Conservation (phyloP, 2,797 vertebrate species). For the Oophaga sylvatica region DNA sequence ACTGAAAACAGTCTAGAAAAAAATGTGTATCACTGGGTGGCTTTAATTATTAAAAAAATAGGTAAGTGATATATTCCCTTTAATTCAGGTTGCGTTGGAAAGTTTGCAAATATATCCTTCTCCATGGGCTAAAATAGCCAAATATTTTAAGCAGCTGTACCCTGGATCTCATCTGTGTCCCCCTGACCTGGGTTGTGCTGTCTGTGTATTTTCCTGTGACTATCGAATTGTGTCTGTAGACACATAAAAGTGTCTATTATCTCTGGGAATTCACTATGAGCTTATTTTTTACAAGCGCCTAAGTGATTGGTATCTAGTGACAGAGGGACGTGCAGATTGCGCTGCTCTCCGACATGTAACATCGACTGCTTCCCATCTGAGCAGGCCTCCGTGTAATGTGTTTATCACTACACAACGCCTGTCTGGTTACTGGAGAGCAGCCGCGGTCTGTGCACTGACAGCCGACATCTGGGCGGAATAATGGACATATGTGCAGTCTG, state of each 20-base stretch:
- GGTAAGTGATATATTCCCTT: no score
- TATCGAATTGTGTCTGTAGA: neutral
- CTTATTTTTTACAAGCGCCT: neutral
- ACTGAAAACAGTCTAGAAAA: no score
- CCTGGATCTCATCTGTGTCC: neutral
- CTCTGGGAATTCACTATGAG: neutral
- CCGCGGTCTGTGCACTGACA: neutral
- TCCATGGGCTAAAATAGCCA: neutral
- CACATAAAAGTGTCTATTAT: neutral
- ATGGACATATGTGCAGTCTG: neutral
- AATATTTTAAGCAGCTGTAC: neutral
- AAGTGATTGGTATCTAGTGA: neutral
- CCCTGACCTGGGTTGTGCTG: neutral
- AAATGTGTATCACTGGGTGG: no score
- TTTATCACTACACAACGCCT: neutral
- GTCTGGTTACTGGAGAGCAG: neutral
- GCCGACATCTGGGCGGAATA: neutral
- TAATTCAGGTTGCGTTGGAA: no score
- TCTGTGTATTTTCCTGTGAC: neutral
- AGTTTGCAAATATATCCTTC: neutral
- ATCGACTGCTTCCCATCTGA: neutral
- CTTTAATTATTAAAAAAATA: no score
- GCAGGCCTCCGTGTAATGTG: neutral
- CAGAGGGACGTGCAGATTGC: conserved; percentile 40
- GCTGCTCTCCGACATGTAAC: conserved; percentile 5